phyloP scores from a whole-genome alignment of 2,888 invertebrate species.

The Minunthozetes semirufus region DNA sequence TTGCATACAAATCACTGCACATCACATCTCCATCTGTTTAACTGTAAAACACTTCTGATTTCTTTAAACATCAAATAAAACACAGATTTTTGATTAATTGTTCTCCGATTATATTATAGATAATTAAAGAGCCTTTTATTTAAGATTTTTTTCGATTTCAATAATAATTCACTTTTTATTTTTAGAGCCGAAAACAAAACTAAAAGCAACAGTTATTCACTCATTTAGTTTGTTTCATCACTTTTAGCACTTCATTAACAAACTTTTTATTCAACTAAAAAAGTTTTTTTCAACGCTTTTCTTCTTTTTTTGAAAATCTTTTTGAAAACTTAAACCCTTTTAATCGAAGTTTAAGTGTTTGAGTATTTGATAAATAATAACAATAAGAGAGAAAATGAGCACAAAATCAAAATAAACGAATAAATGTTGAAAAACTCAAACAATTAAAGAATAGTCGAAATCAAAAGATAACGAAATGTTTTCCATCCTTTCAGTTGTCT shows the following conservation, averaged over 20 bases:
- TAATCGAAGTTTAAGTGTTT: not conserved
- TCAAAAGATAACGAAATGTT: not conserved
- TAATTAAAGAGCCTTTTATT: not conserved
- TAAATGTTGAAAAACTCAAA: not conserved
- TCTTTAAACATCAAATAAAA: not conserved
- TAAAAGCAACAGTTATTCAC: not conserved
- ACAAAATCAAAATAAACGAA: conserved; percentile 7
- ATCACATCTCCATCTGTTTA: not conserved
- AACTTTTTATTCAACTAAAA: not conserved
- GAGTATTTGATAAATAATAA: not conserved
- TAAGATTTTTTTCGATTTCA: not conserved
- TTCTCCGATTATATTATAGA: not conserved
- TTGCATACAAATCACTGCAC: too few relatives aligned
- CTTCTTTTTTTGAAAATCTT: not conserved
- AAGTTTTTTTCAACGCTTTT: not conserved
- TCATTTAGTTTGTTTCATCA: not conserved
- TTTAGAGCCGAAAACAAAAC: not conserved
- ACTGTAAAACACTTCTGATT: not conserved
- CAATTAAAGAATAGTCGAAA: not conserved
- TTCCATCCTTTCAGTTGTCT: not conserved
- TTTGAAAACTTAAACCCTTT: not conserved
- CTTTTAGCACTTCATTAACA: not conserved
- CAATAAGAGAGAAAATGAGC: not conserved
- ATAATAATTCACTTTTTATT: not conserved
- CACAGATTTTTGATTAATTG: not conserved